These are phyloP conservation scores for Megaptera novaeangliae DNA, from an alignment of 2,113 vertebrate species.

Conservation along the genomic window DNA sequence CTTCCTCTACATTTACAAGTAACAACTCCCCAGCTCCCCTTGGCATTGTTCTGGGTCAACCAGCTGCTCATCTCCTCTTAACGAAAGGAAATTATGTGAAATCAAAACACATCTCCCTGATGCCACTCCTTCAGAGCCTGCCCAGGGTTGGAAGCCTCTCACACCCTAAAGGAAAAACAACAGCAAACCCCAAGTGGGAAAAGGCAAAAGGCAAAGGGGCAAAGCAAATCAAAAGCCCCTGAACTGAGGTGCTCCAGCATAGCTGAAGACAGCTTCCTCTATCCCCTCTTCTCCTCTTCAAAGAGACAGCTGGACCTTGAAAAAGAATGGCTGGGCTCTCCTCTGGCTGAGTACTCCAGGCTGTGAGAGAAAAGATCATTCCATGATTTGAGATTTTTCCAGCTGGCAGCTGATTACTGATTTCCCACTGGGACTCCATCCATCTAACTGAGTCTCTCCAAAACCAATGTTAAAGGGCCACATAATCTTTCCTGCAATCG, in stretches of 20 bases:
- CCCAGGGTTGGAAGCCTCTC: neutral
- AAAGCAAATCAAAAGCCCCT: neutral
- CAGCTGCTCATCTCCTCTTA: neutral
- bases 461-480: neutral
- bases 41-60: neutral
- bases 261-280: neutral
- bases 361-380: neutral
- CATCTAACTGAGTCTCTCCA: neutral
- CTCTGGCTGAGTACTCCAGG: neutral
- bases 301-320: neutral
- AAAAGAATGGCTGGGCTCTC: neutral
- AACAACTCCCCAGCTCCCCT: slow-evolving; percentile 33
- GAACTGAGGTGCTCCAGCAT: neutral
- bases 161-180: neutral
- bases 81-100: neutral
- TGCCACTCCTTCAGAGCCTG: neutral
- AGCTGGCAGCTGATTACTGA: neutral
- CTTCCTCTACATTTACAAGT: slow-evolving; percentile 13
- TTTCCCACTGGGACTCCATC: neutral
- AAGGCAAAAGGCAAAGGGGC: neutral
- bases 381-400: neutral
- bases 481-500: neutral
- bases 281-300: neutral
- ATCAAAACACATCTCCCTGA: neutral
- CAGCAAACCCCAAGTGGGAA: neutral